Percentiles rank a stretch among this genome's conserved stretches.
phyloP scores from a whole-genome alignment of 53 echinoderm and acorn worm genomes.

The Echinarachnius parma region DNA sequence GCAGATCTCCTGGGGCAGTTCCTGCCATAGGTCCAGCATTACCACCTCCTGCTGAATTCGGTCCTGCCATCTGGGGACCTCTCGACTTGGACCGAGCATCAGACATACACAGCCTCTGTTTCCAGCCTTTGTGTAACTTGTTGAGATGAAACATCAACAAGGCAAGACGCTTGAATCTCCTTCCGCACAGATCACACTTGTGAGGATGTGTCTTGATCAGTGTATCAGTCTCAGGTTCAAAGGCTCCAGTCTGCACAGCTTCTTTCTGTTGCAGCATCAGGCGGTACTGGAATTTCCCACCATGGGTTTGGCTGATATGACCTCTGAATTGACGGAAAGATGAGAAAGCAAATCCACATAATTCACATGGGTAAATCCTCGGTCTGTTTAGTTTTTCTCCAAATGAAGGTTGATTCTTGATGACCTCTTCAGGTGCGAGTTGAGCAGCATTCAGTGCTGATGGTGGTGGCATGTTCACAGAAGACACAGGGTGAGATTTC shows the following conservation, averaged over 20 bases:
- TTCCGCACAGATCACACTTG: constrained; percentile 40
- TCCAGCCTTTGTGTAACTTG: constrained; percentile 45
- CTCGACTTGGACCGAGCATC: constrained; percentile 26
- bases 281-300: constrained; percentile 44
- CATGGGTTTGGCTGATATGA: constrained; percentile 37
- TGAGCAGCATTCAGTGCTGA: neutral
- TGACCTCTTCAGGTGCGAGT: neutral
- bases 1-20: constrained; percentile 14
- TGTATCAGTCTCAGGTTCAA: constrained; percentile 16
- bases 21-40: neutral
- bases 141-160: constrained; percentile 40
- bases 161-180: constrained; percentile 38
- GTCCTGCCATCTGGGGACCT: constrained; percentile 3
- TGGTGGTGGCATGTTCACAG: neutral
- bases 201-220: constrained; percentile 35
- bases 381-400: constrained; percentile 8
- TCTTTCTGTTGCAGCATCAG: constrained; percentile 40
- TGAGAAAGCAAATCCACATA: constrained; percentile 23
- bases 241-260: constrained; percentile 31
- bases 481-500: constrained; percentile 29
- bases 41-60: neutral
- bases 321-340: constrained; percentile 29
- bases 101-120: constrained; percentile 41
- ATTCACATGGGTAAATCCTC: constrained; percentile 29
- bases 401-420: neutral